Conservation (phyloP, 2,797 vertebrate species). For the Leptatherina wallacei region DNA sequence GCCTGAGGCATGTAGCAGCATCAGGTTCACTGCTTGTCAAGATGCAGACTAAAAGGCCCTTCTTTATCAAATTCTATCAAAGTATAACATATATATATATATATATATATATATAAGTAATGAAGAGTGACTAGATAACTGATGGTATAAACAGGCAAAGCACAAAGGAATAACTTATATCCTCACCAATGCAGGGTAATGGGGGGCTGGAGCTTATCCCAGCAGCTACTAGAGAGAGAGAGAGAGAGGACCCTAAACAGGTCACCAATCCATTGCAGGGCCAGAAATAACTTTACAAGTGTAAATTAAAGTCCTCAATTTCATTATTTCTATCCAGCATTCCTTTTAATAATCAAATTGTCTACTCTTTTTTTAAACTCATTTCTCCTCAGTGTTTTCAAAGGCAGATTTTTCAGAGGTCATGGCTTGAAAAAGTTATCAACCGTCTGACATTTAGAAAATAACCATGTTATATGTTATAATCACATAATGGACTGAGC, state of each 20-base stretch:
- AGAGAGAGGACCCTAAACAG: no score
- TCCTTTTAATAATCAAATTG: background rate
- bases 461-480: background rate
- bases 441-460: slow-evolving; percentile 15
- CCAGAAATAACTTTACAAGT: background rate
- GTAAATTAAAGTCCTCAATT: background rate
- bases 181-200: no score
- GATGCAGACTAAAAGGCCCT: background rate
- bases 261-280: background rate
- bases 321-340: background rate
- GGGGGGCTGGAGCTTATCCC: no score
- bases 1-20: slow-evolving; percentile 4
- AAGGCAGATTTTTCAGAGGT: background rate
- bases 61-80: no score
- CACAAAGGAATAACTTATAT: no score
- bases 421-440: background rate
- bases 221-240: no score
- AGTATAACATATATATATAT: no score
- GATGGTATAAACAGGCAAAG: no score
- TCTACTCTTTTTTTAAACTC: background rate
- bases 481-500: slow-evolving; percentile 3
- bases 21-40: slow-evolving; percentile 21
- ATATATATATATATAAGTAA: no score
- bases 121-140: background rate
- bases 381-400: background rate